phyloP scores from a whole-genome alignment of 2,888 invertebrate species.

The Falcaria lacertinaria region DNA sequence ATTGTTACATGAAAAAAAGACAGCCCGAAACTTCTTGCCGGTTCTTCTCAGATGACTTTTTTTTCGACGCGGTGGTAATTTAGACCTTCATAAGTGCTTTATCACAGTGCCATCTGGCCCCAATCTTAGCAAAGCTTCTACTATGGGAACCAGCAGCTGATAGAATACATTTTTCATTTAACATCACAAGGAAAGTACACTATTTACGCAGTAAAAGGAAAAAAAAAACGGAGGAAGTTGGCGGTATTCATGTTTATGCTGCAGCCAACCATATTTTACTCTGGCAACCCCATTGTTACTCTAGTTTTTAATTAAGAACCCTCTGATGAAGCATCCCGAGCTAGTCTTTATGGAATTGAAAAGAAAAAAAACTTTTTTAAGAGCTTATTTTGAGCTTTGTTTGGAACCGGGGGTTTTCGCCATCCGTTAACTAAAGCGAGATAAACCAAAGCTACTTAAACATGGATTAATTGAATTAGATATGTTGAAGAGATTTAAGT shows the following conservation, averaged over 20 bases:
- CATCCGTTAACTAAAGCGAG: conserved; percentile 3
- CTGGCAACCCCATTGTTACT: conserved; percentile 38
- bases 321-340: conserved; percentile 43
- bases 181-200: too few relatives aligned
- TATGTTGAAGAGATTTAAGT: too few relatives aligned
- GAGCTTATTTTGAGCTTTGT: conserved; percentile 28
- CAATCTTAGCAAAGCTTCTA: too few relatives aligned
- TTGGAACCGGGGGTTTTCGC: conserved; percentile 12
- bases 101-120: too few relatives aligned
- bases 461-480: conserved; percentile 1
- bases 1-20: too few relatives aligned
- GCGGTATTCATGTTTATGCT: conserved; percentile 22
- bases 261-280: conserved; percentile 34
- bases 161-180: too few relatives aligned
- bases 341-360: conserved; percentile 31
- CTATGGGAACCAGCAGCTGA: too few relatives aligned
- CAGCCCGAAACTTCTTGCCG: too few relatives aligned
- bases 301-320: conserved; percentile 48
- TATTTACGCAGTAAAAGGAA: too few relatives aligned
- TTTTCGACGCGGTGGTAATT: too few relatives aligned
- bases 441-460: conserved; percentile 2
- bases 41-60: too few relatives aligned
- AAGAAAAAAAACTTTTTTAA: conserved; percentile 18
- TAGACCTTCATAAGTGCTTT: too few relatives aligned
- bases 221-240: conserved; percentile 8